Evolutionary conservation across 1,140 invertebrate species (phyloP), one percentile per base, ranked within the genome.

Genomic region (Diplogasteroides magnus): DNA sequence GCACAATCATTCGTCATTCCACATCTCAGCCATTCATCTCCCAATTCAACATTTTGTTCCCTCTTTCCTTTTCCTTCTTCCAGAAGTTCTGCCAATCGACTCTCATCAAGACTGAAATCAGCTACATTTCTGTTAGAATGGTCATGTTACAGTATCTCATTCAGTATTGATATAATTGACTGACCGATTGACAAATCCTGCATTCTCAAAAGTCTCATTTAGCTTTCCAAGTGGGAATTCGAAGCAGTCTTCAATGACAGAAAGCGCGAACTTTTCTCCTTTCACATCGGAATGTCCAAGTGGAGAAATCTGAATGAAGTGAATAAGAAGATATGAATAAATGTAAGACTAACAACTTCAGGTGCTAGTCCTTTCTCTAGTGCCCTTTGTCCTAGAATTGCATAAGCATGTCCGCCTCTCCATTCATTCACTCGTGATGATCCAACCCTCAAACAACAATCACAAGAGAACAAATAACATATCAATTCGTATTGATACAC

Each of bases 41-140:
- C 70, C 14, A 71, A 37, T 19, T 61, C 29, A 1, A 72, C 66
- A 15, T 23, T 28, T 14, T 61, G 31, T 23, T 67, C 55, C 2
- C 32, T 62, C n/a, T 59, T 31, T 1, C 57, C 28, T 0, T 37
- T 14, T 23, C 59, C 58, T 28, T 37, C 64, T 19, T 67, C 66
- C 37, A 48, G 19, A 3, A 72, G 59, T 26, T 72, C 58, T 0
- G 70, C 70, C n/a, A 72, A 61, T n/a, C 61, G 37, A 1, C 55
- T 32, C 56, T 72, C 70, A 37, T 72, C 70, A 3, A 61, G 29
- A 32, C 70, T 71, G 63, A 14, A 70, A 70, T 48, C 31, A 26
- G 27, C 25, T 14, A 0, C 19, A 25, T 11, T 60, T 60, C 25
- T 3, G 19, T 14, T 60, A 23, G 11, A 60, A 11, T 48, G 37